phyloP scores from a whole-genome alignment of 2,888 invertebrate species.

The Ophion costatus region DNA sequence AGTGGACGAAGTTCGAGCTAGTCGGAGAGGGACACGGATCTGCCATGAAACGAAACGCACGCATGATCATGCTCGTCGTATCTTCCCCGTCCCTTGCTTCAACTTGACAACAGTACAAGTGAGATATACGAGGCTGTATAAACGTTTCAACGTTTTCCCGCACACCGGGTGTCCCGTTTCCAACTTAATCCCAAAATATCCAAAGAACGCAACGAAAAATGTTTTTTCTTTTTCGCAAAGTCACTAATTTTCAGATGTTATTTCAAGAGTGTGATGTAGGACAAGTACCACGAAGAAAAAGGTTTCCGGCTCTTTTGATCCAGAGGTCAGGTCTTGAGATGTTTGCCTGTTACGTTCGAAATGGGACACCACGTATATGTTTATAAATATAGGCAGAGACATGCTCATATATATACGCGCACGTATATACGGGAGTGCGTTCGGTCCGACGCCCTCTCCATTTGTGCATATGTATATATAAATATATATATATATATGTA shows the following conservation, averaged over 20 bases:
- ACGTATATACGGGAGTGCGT: conserved; percentile 35
- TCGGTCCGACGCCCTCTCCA: conserved; percentile 27
- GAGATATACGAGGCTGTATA: conserved; percentile 55
- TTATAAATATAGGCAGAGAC: not conserved
- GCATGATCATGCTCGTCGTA: conserved; percentile 67
- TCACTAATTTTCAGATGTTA: too few relatives aligned
- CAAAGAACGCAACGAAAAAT: not conserved
- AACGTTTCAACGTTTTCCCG: conserved; percentile 9
- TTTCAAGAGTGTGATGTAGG: too few relatives aligned
- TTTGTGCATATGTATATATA: conserved; percentile 18
- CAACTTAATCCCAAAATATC: not conserved
- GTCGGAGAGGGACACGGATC: conserved; percentile 17
- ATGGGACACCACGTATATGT: not conserved
- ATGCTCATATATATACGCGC: not conserved
- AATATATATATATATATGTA: not conserved
- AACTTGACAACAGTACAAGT: conserved; percentile 57
- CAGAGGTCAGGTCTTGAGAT: not conserved
- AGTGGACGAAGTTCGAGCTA: not conserved
- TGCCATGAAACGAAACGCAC: conserved; percentile 62
- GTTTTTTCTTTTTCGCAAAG: not conserved
- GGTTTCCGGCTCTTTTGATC: not conserved
- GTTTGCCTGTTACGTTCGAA: not conserved
- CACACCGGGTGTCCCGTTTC: not conserved
- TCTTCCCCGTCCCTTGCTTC: conserved; percentile 56
- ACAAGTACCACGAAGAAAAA: too few relatives aligned